Conservation (phyloP, 2,797 vertebrate species). For the Carcharodon carcharias region DNA sequence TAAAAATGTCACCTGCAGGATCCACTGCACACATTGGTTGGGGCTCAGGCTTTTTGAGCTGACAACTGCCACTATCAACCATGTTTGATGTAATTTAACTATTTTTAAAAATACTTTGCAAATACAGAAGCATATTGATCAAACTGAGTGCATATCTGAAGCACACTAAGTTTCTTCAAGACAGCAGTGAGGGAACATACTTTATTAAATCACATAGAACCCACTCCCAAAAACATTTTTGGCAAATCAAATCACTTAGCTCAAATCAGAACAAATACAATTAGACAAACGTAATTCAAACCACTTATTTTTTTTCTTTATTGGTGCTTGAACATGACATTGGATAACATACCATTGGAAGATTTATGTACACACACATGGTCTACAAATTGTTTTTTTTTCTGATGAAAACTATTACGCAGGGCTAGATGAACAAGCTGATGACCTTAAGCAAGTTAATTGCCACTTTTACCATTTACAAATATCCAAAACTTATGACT, state of each 20-base stretch:
- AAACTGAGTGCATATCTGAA: background rate
- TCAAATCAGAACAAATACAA: background rate
- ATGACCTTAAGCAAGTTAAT: slow-evolving; percentile 29
- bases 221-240: background rate
- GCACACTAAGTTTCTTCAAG: background rate
- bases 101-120: background rate
- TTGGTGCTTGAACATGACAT: slow-evolving; percentile 35
- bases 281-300: slow-evolving; percentile 1
- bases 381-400: slow-evolving; percentile 27
- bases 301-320: slow-evolving; percentile 31
- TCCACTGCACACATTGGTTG: too few relatives aligned
- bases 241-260: background rate
- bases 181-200: background rate
- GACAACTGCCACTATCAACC: too few relatives aligned
- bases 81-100: background rate
- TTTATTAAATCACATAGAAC: background rate
- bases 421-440: slow-evolving; percentile 34
- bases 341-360: slow-evolving; percentile 10
- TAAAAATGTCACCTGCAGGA: too few relatives aligned
- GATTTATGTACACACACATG: slow-evolving; percentile 34
- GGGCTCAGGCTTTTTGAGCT: too few relatives aligned
- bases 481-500: background rate
- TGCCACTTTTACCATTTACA: slow-evolving; percentile 20
- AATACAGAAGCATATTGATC: background rate
- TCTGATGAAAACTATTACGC: slow-evolving; percentile 25